Conservation (phyloP, 2,888 invertebrate species). For the Pemphredon lugubris region DNA sequence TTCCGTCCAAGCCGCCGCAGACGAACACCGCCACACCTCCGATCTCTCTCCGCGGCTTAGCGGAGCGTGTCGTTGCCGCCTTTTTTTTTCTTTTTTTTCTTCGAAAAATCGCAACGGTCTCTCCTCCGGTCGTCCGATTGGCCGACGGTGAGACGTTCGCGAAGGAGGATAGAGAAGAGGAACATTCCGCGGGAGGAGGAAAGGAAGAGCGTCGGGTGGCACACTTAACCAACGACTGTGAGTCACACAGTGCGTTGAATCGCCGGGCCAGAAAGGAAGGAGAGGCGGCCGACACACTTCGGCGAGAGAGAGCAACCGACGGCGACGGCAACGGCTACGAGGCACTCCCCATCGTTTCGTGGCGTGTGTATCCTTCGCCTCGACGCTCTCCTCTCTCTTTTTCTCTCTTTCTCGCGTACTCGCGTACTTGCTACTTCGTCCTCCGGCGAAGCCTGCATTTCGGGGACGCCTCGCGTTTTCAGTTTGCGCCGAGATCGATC, state of each 20-base stretch:
- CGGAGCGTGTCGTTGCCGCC: slow-evolving; percentile 41
- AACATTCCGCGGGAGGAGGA: slow-evolving; percentile 18
- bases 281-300: slow-evolving; percentile 56
- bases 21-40: slow-evolving; percentile 46
- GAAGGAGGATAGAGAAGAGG: slow-evolving; percentile 49
- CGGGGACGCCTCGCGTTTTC: too few relatives aligned
- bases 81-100: slow-evolving; percentile 16
- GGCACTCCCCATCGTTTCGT: slow-evolving; percentile 51
- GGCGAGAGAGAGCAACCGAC: slow-evolving; percentile 47
- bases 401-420: slow-evolving; percentile 29
- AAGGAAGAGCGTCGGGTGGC: slow-evolving; percentile 40
- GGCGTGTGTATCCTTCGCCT: slow-evolving; percentile 27
- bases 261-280: slow-evolving; percentile 48
- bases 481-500: too few relatives aligned
- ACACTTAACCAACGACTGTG: slow-evolving; percentile 49
- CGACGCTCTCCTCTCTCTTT: slow-evolving; percentile 1
- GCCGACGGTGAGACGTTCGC: slow-evolving; percentile 8
- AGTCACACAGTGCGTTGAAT: slow-evolving; percentile 48
- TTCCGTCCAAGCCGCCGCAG: too few relatives aligned
- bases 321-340: slow-evolving; percentile 24
- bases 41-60: slow-evolving; percentile 39
- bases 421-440: not conserved
- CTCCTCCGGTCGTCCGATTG: slow-evolving; percentile 19
- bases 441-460: too few relatives aligned
- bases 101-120: slow-evolving; percentile 45